Evolutionary conservation across 1,140 invertebrate genomes (phyloP), one percentile per base, ranked within the genome.

Genomic region (Mercenaria mercenaria): DNA sequence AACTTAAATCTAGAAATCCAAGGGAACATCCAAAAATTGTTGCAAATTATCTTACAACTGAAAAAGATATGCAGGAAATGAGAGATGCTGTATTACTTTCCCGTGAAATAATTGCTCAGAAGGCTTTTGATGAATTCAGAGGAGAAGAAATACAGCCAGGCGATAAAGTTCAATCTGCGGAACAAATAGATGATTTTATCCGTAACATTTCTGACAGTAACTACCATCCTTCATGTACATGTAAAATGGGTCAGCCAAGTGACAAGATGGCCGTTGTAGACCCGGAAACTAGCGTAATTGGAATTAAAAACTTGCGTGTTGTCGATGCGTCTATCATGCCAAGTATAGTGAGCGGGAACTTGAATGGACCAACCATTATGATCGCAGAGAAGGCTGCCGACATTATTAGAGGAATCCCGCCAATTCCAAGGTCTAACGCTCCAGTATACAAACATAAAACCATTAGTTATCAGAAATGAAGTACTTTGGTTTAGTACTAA

Each of bases 21-120:
- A 97, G 97, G 18, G 97, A 98, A 0, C 97, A 98, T 92, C 99
- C 99, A 0, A 97, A 98, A 2, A 98, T 99, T n/a, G 98, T 98
- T 95, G 98, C 99, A 0, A 96, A 95, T 89, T 97, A 95, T 91
- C 91, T 94, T 69, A 91, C 90, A 26, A 95, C 93, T 11, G 91
- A 94, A 61, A 37, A 93, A 69, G 96, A 96, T 90, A 59, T 93
- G 29, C 56, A 79, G 37, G 95, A 96, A 39, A 93, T 95, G 87
- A 83, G 93, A 56, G 86, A 92, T 6, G 88, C 91, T 61, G 87
- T 96, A 29, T 93, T 88, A 79, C 90, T 95, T 10, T 87, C 95
- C 3, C 86, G 95, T 43, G 96, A 97, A 91, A 94, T 97, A 8
- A 96, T 97, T 90, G 93, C 94, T 23, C 96, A 97, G 84, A 94